These are phyloP conservation scores for Progne subis DNA, from an alignment of 2,113 vertebrate genomes.

Conservation along the genomic window DNA sequence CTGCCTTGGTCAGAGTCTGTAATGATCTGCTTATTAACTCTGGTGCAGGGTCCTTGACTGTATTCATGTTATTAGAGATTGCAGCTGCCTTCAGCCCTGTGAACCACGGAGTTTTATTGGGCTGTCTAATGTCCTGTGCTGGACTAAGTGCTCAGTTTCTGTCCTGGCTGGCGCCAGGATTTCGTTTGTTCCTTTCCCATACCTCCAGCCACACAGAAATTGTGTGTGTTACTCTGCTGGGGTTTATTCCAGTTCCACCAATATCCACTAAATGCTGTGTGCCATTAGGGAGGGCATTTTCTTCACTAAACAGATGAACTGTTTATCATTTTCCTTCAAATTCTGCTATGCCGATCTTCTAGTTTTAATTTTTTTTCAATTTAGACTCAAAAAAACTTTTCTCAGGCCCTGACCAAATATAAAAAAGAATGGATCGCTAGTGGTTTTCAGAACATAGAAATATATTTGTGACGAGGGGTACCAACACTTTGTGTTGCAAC, in stretches of 20 bases:
- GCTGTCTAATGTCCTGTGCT: conserved; percentile 60
- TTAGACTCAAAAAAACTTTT: background rate
- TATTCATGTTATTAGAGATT: conserved; percentile 74
- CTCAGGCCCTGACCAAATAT: background rate
- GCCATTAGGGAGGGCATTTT: background rate
- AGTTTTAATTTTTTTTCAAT: background rate
- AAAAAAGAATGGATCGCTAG: too few species aligned
- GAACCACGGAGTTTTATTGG: conserved; percentile 70
- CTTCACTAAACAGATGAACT: background rate
- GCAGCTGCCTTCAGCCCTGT: conserved; percentile 70
- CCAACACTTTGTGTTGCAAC: background rate
- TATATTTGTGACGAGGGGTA: background rate
- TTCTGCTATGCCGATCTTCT: background rate
- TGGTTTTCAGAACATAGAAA: background rate
- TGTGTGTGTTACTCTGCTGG: background rate
- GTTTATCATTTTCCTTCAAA: background rate
- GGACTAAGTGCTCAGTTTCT: conserved; percentile 43
- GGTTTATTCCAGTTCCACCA: background rate
- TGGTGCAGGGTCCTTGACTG: conserved; percentile 73
- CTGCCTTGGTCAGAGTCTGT: conserved; percentile 76
- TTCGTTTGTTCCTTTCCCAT: background rate
- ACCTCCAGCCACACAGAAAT: background rate
- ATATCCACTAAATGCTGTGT: background rate
- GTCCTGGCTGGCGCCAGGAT: conserved; percentile 16
- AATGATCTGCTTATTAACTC: conserved; percentile 83